Evolutionary conservation across 35 echinoderm and acorn worm species (phyloP).

Genomic region (Stichopus chloronotus): DNA sequence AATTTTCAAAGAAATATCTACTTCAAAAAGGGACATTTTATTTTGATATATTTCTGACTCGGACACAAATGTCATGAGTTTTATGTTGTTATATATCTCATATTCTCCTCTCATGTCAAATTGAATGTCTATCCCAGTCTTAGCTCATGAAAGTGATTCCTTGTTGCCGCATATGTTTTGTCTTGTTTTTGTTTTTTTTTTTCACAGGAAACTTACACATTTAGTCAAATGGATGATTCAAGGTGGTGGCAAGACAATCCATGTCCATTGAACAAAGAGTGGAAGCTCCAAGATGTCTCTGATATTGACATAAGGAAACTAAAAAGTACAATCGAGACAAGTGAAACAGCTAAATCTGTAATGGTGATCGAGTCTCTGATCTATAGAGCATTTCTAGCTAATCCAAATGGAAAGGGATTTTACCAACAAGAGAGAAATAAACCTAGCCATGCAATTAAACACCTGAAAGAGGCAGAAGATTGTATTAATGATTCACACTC

Average conservation of each 20-base stretch:
- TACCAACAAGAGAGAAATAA: neutral
- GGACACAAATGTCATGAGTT: no score
- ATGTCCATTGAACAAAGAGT: neutral
- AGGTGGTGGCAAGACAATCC: neutral
- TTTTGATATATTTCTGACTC: no score
- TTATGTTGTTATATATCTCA: no score
- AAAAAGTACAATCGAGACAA: neutral
- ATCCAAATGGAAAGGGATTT: neutral
- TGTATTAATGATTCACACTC: neutral
- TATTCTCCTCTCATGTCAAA: no score
- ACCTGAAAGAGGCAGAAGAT: neutral
- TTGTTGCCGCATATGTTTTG: no score
- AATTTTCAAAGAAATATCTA: no score
- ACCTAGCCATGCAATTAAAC: neutral
- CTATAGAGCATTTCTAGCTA: slow-evolving; percentile 34
- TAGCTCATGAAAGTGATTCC: no score
- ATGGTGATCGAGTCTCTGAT: slow-evolving; percentile 9
- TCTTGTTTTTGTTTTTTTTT: no score
- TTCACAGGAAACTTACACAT: no score
- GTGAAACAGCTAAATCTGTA: neutral
- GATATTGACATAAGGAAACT: neutral
- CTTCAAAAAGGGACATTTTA: no score
- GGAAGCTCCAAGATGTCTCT: slow-evolving; percentile 1
- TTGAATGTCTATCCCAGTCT: no score
- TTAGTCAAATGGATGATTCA: neutral